These are phyloP conservation scores for Ceratina australensis DNA, from an alignment of 1,140 invertebrate genomes.

Conservation along the genomic window DNA sequence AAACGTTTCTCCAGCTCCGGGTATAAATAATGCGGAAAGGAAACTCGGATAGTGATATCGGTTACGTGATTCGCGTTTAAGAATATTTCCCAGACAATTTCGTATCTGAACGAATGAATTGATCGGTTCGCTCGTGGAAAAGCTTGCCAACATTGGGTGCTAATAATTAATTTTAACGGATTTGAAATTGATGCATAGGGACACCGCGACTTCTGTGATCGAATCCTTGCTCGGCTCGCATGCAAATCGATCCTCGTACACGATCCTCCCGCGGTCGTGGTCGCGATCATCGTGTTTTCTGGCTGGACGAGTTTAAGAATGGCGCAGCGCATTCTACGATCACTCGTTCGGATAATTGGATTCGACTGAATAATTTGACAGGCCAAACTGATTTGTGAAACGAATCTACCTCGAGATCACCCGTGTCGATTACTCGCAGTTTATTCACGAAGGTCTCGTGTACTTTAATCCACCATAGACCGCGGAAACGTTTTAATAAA, in stretches of 20 bases:
- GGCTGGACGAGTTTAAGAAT: neutral
- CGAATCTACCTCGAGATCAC: no score
- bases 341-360: constrained; percentile 5
- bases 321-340: neutral
- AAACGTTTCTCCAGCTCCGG: constrained; percentile 62
- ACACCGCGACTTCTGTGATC: neutral
- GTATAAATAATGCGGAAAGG: constrained; percentile 67
- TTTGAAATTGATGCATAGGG: neutral
- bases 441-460: neutral
- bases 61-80: constrained; percentile 20
- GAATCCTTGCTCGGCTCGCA: neutral
- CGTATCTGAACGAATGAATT: no score
- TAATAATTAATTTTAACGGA: constrained; percentile 15
- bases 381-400: constrained; percentile 9
- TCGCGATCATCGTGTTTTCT: neutral
- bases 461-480: no score
- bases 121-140: no score
- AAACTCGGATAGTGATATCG: constrained; percentile 52
- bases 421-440: neutral
- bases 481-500: neutral
- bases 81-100: no score
- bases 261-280: neutral
- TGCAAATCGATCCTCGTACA: constrained; percentile 11
- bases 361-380: constrained; percentile 16
- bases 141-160: no score